Percentiles rank a stretch among this genome's conserved stretches.
Evolutionary conservation across 2,797 vertebrate genomes (phyloP).

Genomic region (Sebastes alutus): DNA sequence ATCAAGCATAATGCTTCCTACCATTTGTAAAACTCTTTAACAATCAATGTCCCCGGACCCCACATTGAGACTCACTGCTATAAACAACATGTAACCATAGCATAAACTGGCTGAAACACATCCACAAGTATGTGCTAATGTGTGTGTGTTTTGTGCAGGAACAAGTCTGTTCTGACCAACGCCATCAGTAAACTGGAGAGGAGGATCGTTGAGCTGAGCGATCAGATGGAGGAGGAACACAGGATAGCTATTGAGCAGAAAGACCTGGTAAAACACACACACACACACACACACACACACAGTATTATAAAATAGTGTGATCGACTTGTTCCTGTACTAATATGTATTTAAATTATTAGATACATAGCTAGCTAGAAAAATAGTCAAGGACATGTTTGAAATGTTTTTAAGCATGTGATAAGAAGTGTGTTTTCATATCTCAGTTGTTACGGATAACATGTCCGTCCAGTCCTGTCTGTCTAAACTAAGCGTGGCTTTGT

Average conservation of each 20-base stretch:
- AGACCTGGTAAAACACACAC: conserved; percentile 76
- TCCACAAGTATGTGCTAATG: background rate
- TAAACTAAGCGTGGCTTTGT: background rate
- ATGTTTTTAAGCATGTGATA: background rate
- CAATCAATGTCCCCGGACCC: too few relatives aligned
- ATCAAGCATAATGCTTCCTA: too few relatives aligned
- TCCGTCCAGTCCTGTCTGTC: background rate
- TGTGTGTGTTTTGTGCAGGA: conserved; percentile 63
- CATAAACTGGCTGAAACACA: too few relatives aligned
- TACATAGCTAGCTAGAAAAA: too few relatives aligned
- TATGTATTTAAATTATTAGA: background rate
- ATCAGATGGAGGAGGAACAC: conserved; percentile 84
- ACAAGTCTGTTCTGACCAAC: conserved; percentile 74
- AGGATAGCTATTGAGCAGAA: conserved; percentile 80
- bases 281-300: conserved; percentile 5
- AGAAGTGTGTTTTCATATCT: background rate
- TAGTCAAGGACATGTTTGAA: too few relatives aligned
- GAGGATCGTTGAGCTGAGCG: conserved; percentile 79
- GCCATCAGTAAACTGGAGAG: conserved; percentile 82
- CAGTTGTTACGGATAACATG: background rate
- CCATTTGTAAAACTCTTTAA: too few relatives aligned
- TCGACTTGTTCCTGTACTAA: background rate
- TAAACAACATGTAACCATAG: too few relatives aligned
- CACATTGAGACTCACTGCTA: too few relatives aligned
- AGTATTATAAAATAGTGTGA: background rate